phyloP scores from a whole-genome alignment of 2,888 invertebrate species.

The Hecatera dysodea region DNA sequence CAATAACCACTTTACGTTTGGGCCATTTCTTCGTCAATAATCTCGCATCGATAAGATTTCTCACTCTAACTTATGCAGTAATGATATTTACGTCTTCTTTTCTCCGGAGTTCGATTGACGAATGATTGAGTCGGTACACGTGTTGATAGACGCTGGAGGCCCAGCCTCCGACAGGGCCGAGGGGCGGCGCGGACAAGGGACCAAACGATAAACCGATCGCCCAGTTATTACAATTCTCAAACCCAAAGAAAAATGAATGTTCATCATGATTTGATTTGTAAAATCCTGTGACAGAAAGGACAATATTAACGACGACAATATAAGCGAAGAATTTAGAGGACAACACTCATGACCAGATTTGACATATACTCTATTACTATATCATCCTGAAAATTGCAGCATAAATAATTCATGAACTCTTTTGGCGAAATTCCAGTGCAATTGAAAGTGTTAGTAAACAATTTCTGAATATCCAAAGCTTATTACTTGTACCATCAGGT shows the following conservation, averaged over 20 bases:
- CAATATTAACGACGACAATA: not conserved
- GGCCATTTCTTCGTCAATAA: constrained; percentile 81
- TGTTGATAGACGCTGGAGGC: constrained; percentile 81
- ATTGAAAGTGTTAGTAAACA: constrained; percentile 14
- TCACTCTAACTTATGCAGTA: constrained; percentile 75
- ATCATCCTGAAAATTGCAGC: too few relatives aligned
- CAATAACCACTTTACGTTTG: constrained; percentile 80
- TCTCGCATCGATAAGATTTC: constrained; percentile 75
- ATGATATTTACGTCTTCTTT: constrained; percentile 82
- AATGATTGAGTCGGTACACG: constrained; percentile 85
- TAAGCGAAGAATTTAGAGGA: not conserved
- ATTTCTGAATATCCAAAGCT: constrained; percentile 17
- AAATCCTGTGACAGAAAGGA: not conserved
- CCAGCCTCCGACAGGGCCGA: constrained; percentile 75
- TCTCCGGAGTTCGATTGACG: constrained; percentile 82
- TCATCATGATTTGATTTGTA: not conserved
- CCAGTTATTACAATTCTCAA: constrained; percentile 35
- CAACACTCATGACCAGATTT: not conserved
- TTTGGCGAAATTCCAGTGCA: not conserved
- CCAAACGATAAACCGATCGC: constrained; percentile 63
- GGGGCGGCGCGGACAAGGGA: constrained; percentile 70
- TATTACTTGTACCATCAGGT: constrained; percentile 63
- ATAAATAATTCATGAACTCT: too few relatives aligned
- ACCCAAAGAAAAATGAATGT: constrained; percentile 6
- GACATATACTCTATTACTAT: not conserved